Evolutionary conservation across 2,113 vertebrate genomes (phyloP).

Genomic region (Tupaia chinensis): DNA sequence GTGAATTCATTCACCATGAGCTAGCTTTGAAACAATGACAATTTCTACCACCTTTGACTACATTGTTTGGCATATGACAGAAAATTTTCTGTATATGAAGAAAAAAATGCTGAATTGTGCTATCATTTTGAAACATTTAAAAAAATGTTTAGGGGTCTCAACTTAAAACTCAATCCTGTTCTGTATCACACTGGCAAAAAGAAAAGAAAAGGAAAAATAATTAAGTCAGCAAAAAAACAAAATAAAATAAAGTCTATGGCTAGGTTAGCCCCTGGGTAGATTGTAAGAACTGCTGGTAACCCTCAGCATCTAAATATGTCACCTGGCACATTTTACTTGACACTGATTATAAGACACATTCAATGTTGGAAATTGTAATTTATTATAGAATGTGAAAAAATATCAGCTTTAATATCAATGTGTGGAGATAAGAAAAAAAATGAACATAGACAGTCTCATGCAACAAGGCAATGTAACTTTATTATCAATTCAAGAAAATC

Average conservation of each 20-base stretch:
- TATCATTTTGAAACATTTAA: slow-evolving; percentile 31
- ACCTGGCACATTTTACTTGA: background rate
- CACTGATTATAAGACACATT: background rate
- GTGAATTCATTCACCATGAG: background rate
- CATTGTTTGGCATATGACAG: background rate
- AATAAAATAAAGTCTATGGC: background rate
- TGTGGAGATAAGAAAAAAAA: slow-evolving; percentile 8
- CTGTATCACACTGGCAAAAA: background rate
- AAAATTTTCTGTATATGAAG: slow-evolving; percentile 23
- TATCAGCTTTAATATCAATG: background rate
- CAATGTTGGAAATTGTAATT: background rate
- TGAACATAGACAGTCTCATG: background rate
- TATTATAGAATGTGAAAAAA: background rate
- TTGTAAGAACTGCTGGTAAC: background rate
- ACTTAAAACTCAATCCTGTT: slow-evolving; percentile 1
- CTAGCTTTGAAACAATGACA: background rate
- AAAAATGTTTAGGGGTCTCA: background rate
- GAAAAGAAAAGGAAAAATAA: background rate
- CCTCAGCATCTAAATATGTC: background rate
- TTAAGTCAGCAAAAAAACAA: background rate
- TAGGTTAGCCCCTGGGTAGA: background rate
- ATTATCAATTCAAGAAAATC: background rate
- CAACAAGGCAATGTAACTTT: background rate
- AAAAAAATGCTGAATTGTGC: background rate
- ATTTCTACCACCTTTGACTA: slow-evolving; percentile 14